Evolutionary conservation across 2,113 vertebrate species (phyloP).

Genomic region (Eretmochelys imbricata): DNA sequence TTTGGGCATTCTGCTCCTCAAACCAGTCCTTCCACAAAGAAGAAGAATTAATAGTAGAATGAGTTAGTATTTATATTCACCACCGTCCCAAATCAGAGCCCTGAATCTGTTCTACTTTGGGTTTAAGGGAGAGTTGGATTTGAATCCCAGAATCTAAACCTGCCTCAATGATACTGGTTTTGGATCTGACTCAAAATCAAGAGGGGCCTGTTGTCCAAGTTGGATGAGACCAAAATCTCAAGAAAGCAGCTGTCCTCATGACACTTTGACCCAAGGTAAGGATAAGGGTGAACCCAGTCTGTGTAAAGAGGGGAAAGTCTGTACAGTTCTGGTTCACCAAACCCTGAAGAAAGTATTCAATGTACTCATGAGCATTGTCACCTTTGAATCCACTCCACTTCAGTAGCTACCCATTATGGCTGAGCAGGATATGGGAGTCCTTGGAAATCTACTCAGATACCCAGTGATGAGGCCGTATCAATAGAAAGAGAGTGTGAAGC

Average conservation of each 20-base stretch:
- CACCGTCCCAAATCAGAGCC: rapidly evolving
- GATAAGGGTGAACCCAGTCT: not conserved
- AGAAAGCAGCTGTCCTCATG: not conserved
- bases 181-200: not conserved
- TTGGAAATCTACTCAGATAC: rapidly evolving
- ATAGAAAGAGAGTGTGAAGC: not conserved
- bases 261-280: not conserved
- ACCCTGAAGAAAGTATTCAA: not conserved
- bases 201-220: not conserved
- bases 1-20: not conserved
- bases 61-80: not conserved
- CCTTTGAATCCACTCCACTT: not conserved
- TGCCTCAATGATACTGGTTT: not conserved
- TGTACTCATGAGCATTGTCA: not conserved
- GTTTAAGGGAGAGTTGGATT: not conserved
- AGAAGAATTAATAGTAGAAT: not conserved
- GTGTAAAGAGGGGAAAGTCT: not conserved
- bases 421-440: rapidly evolving
- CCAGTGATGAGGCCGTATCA: not conserved
- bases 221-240: not conserved
- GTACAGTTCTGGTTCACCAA: too few relatives aligned
- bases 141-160: not conserved
- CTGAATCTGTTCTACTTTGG: not conserved
- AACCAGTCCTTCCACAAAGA: rapidly evolving
- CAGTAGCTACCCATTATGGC: not conserved